Evolutionary conservation across 1,140 invertebrate genomes (phyloP).

Genomic region (Idris sp.): DNA sequence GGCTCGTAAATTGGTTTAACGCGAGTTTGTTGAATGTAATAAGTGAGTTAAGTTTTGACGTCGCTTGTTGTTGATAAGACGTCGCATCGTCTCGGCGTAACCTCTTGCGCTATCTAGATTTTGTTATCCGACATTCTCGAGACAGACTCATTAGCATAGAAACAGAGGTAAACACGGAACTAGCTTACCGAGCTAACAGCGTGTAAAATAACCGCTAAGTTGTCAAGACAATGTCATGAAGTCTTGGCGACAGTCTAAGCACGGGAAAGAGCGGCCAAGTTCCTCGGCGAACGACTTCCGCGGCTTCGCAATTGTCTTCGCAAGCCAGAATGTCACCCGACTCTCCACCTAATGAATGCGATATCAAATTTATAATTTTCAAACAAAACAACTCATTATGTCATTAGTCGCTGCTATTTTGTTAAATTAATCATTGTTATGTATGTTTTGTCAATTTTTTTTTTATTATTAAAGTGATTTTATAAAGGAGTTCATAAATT

Average conservation of each 20-base stretch:
- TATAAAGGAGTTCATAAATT: too few species aligned
- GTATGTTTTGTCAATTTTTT: too few species aligned
- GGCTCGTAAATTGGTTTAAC: constrained; percentile 37
- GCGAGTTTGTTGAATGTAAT: constrained; percentile 41
- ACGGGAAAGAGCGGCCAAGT: constrained; percentile 56
- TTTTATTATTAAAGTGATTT: too few species aligned
- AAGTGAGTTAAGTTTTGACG: constrained; percentile 56
- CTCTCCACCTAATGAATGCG: constrained; percentile 47
- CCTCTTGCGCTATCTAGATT: constrained; percentile 52
- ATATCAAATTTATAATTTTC: constrained; percentile 54
- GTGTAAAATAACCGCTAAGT: constrained; percentile 80
- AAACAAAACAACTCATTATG: constrained; percentile 57
- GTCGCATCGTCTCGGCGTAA: constrained; percentile 46
- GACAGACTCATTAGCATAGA: constrained; percentile 76
- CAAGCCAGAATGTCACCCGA: constrained; percentile 49
- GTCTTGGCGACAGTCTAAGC: constrained; percentile 63
- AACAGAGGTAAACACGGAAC: constrained; percentile 70
- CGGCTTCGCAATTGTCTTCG: constrained; percentile 55
- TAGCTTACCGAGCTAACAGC: constrained; percentile 78
- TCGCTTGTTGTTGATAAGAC: constrained; percentile 52
- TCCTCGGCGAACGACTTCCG: constrained; percentile 61
- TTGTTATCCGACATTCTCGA: constrained; percentile 57
- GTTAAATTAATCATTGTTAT: constrained; percentile 41
- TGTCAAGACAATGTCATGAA: constrained; percentile 76
- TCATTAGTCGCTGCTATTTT: constrained; percentile 46